A percentile compares a stretch with the other conserved stretches of the same genome.
Conservation (phyloP, 2,888 invertebrate genomes). For the Oxytorus armatus region DNA sequence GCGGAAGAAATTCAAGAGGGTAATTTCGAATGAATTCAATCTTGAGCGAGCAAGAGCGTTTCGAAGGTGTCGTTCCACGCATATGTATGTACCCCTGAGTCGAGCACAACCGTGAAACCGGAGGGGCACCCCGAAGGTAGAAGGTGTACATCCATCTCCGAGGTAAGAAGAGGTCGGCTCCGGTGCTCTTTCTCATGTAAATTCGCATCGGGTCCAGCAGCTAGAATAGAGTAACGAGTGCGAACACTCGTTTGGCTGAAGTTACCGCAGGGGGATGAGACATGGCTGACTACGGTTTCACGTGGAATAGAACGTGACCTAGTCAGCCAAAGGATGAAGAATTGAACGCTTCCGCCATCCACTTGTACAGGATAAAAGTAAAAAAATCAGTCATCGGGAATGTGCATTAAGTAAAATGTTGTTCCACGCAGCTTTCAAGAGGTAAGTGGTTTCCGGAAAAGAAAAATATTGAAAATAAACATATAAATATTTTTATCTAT, state of each 20-base stretch:
- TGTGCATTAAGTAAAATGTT: too few relatives aligned
- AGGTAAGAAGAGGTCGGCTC: conserved; percentile 50
- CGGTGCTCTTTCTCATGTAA: conserved; percentile 71
- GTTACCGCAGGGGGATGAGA: conserved; percentile 70
- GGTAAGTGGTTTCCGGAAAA: too few relatives aligned
- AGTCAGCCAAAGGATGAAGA: conserved; percentile 33
- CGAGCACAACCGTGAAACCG: conserved; percentile 73
- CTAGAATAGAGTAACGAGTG: conserved; percentile 54
- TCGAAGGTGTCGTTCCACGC: conserved; percentile 71
- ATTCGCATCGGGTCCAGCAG: conserved; percentile 63
- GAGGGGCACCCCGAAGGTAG: conserved; percentile 66
- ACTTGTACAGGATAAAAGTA: too few relatives aligned
- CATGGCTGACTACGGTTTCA: conserved; percentile 71
- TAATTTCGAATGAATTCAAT: conserved; percentile 79
- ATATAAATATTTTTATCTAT: too few relatives aligned
- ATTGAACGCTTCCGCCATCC: conserved; percentile 35
- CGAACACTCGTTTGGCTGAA: conserved; percentile 64
- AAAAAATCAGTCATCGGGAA: too few relatives aligned
- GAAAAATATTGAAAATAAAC: too few relatives aligned
- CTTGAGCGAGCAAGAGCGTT: conserved; percentile 73
- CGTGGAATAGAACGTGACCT: conserved; percentile 54
- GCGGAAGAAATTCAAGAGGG: conserved; percentile 78
- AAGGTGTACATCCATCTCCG: conserved; percentile 56
- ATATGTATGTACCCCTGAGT: conserved; percentile 25
- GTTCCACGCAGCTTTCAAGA: too few relatives aligned